Percentiles rank a stretch among this genome's conserved stretches.
These are phyloP conservation scores for Drosophila melanogaster DNA, from an alignment of 1,140 invertebrate genomes.

Conservation along the genomic window DNA sequence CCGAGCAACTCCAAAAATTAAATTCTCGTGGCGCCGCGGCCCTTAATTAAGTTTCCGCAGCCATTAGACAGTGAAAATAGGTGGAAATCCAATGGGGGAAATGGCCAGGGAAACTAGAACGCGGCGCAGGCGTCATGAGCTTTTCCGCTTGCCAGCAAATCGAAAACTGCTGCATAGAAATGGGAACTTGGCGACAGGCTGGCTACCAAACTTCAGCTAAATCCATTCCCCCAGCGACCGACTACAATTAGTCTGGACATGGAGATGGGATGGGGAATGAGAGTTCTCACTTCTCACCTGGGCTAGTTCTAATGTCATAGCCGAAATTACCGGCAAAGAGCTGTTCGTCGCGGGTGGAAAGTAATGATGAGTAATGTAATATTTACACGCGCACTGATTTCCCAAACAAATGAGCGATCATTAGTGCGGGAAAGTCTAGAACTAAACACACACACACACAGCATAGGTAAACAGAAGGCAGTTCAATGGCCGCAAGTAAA, in stretches of 20 bases:
- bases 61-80: not conserved
- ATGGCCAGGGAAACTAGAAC: not conserved
- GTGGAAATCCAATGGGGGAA: not conserved
- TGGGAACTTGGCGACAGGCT: constrained; percentile 47
- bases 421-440: constrained; percentile 28
- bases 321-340: not conserved
- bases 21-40: not conserved
- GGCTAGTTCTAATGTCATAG: constrained; percentile 1
- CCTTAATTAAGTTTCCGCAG: constrained; percentile 12
- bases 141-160: constrained; percentile 5
- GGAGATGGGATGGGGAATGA: not conserved
- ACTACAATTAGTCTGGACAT: constrained; percentile 7
- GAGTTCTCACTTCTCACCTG: not conserved
- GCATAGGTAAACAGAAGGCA: constrained; percentile 13
- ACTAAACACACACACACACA: not conserved
- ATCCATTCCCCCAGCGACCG: not conserved
- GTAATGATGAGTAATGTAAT: constrained; percentile 66
- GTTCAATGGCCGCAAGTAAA: constrained; percentile 58
- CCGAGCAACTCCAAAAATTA: constrained; percentile 4
- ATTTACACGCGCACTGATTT: constrained; percentile 62
- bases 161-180: constrained; percentile 44
- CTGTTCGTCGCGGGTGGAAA: not conserved
- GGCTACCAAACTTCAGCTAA: constrained; percentile 35
- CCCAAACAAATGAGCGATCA: constrained; percentile 21
- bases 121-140: constrained; percentile 35